Conservation (phyloP, 2,888 invertebrate species). For the Catocala fraxini region DNA sequence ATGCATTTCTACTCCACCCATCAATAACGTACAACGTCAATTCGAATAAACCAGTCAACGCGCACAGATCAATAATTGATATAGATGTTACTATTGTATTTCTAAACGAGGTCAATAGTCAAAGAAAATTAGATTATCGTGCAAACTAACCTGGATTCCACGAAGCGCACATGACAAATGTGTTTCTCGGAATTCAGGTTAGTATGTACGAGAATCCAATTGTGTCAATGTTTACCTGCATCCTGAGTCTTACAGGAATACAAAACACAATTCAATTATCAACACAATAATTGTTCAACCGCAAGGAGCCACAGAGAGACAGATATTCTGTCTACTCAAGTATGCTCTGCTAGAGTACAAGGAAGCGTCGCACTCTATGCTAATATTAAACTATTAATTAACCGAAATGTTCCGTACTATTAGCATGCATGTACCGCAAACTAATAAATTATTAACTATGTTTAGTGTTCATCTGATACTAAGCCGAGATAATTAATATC, state of each 20-base stretch:
- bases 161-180: too few relatives aligned
- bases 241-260: not conserved
- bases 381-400: conserved; percentile 61
- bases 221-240: not conserved
- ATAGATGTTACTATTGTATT: too few relatives aligned
- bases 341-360: not conserved
- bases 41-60: too few relatives aligned
- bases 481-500: conserved; percentile 6
- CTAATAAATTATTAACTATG: conserved; percentile 48
- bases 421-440: conserved; percentile 42
- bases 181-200: too few relatives aligned
- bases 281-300: not conserved
- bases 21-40: too few relatives aligned
- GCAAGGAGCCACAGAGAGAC: not conserved
- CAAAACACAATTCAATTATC: not conserved
- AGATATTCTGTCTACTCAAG: not conserved
- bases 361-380: conserved; percentile 37
- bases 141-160: too few relatives aligned
- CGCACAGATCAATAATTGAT: too few relatives aligned
- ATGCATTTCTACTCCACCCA: too few relatives aligned
- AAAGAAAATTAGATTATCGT: too few relatives aligned
- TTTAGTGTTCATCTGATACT: conserved; percentile 22
- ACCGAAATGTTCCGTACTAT: conserved; percentile 58
- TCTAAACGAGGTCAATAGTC: too few relatives aligned
- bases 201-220: too few relatives aligned